Evolutionary conservation across 2,113 vertebrate species (phyloP).

Genomic region (Prunella himalayana): DNA sequence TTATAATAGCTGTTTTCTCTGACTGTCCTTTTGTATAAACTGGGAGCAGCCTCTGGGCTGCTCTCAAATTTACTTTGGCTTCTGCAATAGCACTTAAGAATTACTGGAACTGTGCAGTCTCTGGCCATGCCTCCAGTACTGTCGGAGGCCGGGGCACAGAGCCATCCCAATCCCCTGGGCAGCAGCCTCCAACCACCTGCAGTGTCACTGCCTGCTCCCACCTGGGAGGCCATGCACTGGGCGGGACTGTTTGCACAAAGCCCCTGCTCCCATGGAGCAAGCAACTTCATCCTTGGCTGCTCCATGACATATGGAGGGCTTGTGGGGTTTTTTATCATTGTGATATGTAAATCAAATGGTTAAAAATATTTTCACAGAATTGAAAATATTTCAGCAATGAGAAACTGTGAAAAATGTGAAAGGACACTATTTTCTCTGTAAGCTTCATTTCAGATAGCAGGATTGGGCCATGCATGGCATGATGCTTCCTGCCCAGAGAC

Average conservation of each 20-base stretch:
- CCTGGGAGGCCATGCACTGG: fast-evolving
- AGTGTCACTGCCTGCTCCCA: background rate
- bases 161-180: background rate
- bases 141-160: background rate
- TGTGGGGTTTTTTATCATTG: fast-evolving
- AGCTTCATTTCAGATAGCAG: background rate
- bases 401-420: background rate
- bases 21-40: conserved; percentile 24
- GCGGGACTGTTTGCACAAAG: background rate
- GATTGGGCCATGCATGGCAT: fast-evolving
- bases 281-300: background rate
- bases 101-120: conserved; percentile 9
- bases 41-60: conserved; percentile 12
- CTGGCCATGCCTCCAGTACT: background rate
- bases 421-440: fast-evolving
- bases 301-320: background rate
- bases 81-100: conserved; percentile 20
- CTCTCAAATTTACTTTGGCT: conserved; percentile 50
- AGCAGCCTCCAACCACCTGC: background rate
- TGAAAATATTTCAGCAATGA: background rate
- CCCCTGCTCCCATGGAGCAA: background rate
- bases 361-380: background rate
- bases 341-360: background rate
- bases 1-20: conserved; percentile 43
- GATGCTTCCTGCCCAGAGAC: background rate